These are phyloP conservation scores for Pherbina coryleti DNA, from an alignment of 2,888 invertebrate species.

Conservation along the genomic window DNA sequence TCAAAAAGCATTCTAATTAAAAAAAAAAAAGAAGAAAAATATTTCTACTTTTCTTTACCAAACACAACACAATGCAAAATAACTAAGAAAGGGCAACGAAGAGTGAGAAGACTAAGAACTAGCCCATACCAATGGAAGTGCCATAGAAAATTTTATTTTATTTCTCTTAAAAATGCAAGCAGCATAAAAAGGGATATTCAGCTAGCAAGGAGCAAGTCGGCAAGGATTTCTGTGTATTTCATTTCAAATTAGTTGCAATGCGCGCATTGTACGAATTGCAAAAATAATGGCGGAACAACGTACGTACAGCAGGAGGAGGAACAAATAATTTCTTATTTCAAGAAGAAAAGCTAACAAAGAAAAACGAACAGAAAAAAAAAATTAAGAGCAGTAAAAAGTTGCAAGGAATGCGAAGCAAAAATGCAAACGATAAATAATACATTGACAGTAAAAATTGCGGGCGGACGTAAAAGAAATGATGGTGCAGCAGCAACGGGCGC, in stretches of 20 bases:
- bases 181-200: not conserved
- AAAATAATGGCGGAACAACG: not conserved
- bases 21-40: not conserved
- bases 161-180: not conserved
- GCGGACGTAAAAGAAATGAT: not conserved
- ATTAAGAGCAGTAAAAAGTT: not conserved
- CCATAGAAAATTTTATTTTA: slow-evolving; percentile 12
- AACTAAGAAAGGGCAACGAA: not conserved
- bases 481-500: not conserved
- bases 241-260: slow-evolving; percentile 28
- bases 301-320: not conserved
- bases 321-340: slow-evolving; percentile 15
- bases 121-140: not conserved
- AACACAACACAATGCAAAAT: not conserved
- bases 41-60: not conserved
- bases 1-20: not conserved
- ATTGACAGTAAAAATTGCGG: slow-evolving; percentile 31
- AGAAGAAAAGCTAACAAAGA: not conserved
- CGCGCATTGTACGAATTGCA: slow-evolving; percentile 1
- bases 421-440: slow-evolving; percentile 31
- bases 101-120: not conserved
- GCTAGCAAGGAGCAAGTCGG: not conserved
- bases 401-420: slow-evolving; percentile 8
- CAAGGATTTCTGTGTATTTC: slow-evolving; percentile 4
- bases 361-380: not conserved